A percentile compares a stretch with the other conserved stretches of the same genome.
These are phyloP conservation scores for Andrena cerasifolii DNA, from an alignment of 1,140 invertebrate genomes.

Conservation along the genomic window DNA sequence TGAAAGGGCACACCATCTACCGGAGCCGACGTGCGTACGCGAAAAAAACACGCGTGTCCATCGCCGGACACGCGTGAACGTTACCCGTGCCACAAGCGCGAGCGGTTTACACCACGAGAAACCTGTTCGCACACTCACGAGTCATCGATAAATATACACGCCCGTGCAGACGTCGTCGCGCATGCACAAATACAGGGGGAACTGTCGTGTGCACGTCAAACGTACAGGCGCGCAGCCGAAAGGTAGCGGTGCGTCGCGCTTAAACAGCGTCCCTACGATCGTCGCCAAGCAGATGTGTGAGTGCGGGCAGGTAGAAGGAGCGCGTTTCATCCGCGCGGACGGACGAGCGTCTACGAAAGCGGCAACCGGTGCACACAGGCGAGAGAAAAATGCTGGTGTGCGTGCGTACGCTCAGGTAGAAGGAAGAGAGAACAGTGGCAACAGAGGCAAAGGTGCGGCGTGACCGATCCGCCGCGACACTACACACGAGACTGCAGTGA, in stretches of 20 bases:
- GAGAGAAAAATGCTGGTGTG: conserved; percentile 41
- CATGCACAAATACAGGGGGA: neutral
- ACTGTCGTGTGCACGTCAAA: neutral
- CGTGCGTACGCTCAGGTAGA: conserved; percentile 38
- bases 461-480: conserved; percentile 42
- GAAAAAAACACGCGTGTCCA: conserved; percentile 12
- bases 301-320: conserved; percentile 45
- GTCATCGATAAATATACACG: conserved; percentile 18
- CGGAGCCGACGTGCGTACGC: neutral
- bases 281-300: conserved; percentile 10
- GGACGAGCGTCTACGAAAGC: neutral
- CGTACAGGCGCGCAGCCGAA: conserved; percentile 5
- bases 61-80: neutral
- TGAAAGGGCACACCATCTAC: conserved; percentile 7
- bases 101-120: neutral
- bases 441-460: conserved; percentile 41
- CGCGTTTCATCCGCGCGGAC: conserved; percentile 19
- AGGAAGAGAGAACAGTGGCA: conserved; percentile 51
- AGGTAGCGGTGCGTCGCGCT: neutral
- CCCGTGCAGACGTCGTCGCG: neutral
- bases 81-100: neutral
- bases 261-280: neutral
- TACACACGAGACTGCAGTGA: conserved; percentile 54
- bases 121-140: conserved; percentile 8
- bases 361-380: conserved; percentile 6